Percentiles rank a stretch among this genome's conserved stretches.
Conservation (phyloP, 1,140 invertebrate species). For the Carcinoscorpius rotundicauda region DNA sequence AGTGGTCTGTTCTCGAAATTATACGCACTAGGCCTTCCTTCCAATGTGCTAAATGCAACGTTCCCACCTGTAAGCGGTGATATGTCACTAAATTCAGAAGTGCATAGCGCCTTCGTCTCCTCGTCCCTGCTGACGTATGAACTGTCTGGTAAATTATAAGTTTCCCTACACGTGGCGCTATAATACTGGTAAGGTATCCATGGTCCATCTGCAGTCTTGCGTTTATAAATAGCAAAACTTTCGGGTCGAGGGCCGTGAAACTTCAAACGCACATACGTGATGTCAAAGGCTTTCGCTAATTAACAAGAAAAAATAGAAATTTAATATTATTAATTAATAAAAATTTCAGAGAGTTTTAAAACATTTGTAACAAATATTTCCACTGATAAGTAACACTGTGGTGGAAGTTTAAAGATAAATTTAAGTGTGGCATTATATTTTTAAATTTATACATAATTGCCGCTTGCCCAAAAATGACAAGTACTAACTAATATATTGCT, state of each 20-base stretch:
- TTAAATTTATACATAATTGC: too few species aligned
- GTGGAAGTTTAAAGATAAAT: too few species aligned
- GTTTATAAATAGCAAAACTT: slow-evolving; percentile 93
- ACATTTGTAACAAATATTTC: too few species aligned
- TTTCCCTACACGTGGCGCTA: slow-evolving; percentile 78
- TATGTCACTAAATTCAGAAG: slow-evolving; percentile 93
- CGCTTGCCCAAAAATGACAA: too few species aligned
- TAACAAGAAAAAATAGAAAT: slow-evolving; percentile 28
- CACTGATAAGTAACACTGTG: too few species aligned
- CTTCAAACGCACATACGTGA: slow-evolving; percentile 85
- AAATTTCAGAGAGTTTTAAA: too few species aligned
- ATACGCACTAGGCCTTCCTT: slow-evolving; percentile 82
- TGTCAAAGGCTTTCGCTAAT: slow-evolving; percentile 91
- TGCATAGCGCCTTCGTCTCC: slow-evolving; percentile 82
- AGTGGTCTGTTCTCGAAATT: slow-evolving; percentile 77
- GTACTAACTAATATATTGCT: too few species aligned
- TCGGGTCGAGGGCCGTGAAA: slow-evolving; percentile 93
- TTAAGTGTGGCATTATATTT: too few species aligned
- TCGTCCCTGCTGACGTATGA: slow-evolving; percentile 52
- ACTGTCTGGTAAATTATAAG: slow-evolving; percentile 68
- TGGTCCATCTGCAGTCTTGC: slow-evolving; percentile 52
- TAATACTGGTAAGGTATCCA: slow-evolving; percentile 98
- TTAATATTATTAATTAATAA: background rate
- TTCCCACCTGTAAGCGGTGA: slow-evolving; percentile 89
- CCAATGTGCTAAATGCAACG: slow-evolving; percentile 89